These are phyloP conservation scores for Drosophila chauvacae DNA, from an alignment of 1,140 invertebrate species.

Conservation along the genomic window DNA sequence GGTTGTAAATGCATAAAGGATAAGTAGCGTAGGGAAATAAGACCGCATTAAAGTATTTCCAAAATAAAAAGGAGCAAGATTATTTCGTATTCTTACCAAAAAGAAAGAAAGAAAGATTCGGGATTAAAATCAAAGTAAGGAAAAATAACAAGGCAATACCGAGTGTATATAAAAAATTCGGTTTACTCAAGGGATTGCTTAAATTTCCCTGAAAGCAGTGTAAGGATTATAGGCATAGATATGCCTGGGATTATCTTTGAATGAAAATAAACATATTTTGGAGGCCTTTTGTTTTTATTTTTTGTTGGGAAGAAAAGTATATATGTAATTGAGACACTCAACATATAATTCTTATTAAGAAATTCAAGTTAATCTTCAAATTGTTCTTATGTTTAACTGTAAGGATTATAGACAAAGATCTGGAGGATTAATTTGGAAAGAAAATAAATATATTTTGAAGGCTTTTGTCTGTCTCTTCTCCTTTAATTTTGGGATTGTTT, in stretches of 20 bases:
- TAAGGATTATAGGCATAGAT: not conserved
- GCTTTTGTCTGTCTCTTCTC: too few species aligned
- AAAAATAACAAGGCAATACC: not conserved
- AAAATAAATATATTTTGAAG: too few species aligned
- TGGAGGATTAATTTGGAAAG: too few species aligned
- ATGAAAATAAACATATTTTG: not conserved
- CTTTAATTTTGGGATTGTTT: too few species aligned
- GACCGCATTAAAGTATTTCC: slow-evolving; percentile 22
- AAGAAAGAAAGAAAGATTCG: slow-evolving; percentile 17
- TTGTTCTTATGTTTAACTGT: too few species aligned
- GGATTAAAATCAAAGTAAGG: slow-evolving; percentile 14
- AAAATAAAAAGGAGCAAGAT: slow-evolving; percentile 8
- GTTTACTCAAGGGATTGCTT: slow-evolving; percentile 13
- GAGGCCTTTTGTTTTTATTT: not conserved
- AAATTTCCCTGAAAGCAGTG: not conserved
- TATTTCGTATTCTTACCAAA: not conserved
- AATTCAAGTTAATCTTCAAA: not conserved
- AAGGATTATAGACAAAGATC: too few species aligned
- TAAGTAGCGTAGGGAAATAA: slow-evolving; percentile 33
- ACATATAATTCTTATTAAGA: not conserved
- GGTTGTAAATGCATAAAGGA: slow-evolving; percentile 48
- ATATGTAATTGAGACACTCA: too few species aligned
- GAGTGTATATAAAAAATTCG: slow-evolving; percentile 4
- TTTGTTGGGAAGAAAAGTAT: not conserved
- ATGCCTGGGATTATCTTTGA: not conserved